phyloP scores from a whole-genome alignment of 2,113 vertebrate genomes.

The Indicator indicator region DNA sequence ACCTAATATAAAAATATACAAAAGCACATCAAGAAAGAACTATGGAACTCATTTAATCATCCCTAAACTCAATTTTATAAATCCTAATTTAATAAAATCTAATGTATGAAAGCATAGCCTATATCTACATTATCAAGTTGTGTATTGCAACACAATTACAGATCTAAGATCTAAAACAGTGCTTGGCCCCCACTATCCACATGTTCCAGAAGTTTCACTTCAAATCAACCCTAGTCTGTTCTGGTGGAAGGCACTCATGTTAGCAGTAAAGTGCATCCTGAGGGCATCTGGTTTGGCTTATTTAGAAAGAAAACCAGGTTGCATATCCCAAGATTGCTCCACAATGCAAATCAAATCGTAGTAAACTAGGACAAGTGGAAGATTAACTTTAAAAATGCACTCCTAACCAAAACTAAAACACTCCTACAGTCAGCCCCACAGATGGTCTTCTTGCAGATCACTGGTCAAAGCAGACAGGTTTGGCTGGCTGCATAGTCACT shows the following conservation, averaged over 20 bases:
- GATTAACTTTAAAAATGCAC: neutral
- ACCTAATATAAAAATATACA: slow-evolving; percentile 22
- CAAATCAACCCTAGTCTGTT: neutral
- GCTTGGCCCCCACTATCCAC: neutral
- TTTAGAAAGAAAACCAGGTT: neutral
- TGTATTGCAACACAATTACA: neutral
- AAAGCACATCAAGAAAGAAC: neutral
- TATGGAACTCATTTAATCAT: neutral
- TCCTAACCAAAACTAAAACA: neutral
- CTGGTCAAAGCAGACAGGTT: neutral
- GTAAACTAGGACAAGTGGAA: neutral
- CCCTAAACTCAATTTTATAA: neutral
- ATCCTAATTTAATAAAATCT: neutral
- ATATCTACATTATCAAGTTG: neutral
- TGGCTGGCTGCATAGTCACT: neutral
- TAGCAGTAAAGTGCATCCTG: neutral
- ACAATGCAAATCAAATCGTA: neutral
- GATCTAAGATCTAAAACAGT: neutral
- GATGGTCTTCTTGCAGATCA: neutral
- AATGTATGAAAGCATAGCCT: neutral
- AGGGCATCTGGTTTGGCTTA: neutral
- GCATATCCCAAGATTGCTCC: neutral
- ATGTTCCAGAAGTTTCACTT: neutral
- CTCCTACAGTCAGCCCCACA: neutral
- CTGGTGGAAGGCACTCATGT: neutral